Percentiles rank a stretch among this genome's conserved stretches.
phyloP scores from a whole-genome alignment of 2,888 invertebrate species.

The Carterocephalus palaemon region DNA sequence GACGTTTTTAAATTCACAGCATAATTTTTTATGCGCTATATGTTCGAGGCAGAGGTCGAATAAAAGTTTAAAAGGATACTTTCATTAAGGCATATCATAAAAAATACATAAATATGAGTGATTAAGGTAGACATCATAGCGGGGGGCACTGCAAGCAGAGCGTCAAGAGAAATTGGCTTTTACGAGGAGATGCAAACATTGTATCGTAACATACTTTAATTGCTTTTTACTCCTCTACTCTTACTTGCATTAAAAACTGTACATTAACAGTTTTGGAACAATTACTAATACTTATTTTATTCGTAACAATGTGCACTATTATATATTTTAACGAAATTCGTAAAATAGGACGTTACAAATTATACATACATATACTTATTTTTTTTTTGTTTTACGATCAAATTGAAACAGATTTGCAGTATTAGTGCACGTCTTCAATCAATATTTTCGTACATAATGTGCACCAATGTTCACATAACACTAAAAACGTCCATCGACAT shows the following conservation, averaged over 20 bases:
- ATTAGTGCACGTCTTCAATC: no score
- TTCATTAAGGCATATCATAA: constrained; percentile 63
- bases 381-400: no score
- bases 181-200: constrained; percentile 61
- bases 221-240: constrained; percentile 37
- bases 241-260: neutral
- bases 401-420: no score
- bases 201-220: constrained; percentile 57
- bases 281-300: no score
- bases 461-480: no score
- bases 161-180: constrained; percentile 53
- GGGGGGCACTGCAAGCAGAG: constrained; percentile 49
- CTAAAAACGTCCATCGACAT: no score
- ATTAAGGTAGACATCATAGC: constrained; percentile 64
- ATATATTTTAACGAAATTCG: no score
- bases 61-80: constrained; percentile 49
- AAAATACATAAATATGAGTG: constrained; percentile 68
- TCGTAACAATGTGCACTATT: no score
- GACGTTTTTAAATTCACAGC: constrained; percentile 38
- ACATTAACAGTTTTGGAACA: no score
- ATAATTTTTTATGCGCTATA: constrained; percentile 42
- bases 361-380: no score
- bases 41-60: constrained; percentile 43
- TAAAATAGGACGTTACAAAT: no score
- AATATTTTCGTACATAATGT: no score